Percentiles rank a stretch among this genome's conserved stretches.
These are phyloP conservation scores for Ceryle rudis DNA, from an alignment of 2,797 vertebrate species.

Conservation along the genomic window DNA sequence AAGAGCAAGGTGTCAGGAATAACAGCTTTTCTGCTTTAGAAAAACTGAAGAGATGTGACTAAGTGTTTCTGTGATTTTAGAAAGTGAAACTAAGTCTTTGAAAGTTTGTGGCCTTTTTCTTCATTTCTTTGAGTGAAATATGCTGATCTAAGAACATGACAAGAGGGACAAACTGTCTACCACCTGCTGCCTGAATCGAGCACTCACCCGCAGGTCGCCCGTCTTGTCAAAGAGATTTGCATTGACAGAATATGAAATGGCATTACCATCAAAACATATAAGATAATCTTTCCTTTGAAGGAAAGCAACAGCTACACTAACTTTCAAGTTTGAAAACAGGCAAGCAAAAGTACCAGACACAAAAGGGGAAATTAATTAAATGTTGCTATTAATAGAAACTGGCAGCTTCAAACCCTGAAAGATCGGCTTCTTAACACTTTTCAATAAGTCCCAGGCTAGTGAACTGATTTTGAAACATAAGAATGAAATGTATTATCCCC, in stretches of 20 bases:
- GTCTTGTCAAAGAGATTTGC: constrained; percentile 44
- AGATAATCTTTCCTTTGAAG: constrained; percentile 20
- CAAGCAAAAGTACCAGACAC: not conserved
- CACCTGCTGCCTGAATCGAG: constrained; percentile 18
- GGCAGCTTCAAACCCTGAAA: constrained; percentile 1
- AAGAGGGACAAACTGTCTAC: not conserved
- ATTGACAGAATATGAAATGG: constrained; percentile 3
- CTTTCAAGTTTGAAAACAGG: constrained; percentile 23
- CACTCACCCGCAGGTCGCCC: not conserved
- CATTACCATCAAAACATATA: constrained; percentile 35
- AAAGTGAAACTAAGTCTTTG: not conserved
- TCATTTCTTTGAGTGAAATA: not conserved
- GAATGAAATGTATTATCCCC: not conserved
- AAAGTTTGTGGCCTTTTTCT: not conserved
- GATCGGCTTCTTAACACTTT: not conserved
- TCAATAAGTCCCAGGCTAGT: not conserved
- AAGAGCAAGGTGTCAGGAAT: not conserved
- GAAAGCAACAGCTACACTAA: constrained; percentile 8
- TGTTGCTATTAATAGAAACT: not conserved
- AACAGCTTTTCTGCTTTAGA: not conserved
- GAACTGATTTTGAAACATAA: not conserved
- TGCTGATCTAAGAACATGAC: not conserved
- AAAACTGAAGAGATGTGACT: not conserved
- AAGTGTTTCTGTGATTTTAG: not conserved
- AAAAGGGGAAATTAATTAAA: not conserved